Conservation (phyloP, 2,888 invertebrate species). For the Cephus nigrinus region DNA sequence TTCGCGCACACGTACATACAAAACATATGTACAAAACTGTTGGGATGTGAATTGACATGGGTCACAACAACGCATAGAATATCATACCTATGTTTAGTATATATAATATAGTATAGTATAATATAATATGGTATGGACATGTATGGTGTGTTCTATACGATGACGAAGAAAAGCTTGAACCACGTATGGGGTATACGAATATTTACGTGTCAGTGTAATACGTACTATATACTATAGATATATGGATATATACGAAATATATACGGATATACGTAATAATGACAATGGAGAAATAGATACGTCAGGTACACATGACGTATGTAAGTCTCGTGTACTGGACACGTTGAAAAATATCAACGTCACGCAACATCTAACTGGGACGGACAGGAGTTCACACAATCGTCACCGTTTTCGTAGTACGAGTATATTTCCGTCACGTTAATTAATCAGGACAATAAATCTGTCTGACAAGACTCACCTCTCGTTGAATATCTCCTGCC, state of each 20-base stretch:
- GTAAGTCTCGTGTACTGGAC: slow-evolving; percentile 9
- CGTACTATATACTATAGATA: background rate
- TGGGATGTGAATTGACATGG: slow-evolving; percentile 76
- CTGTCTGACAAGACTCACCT: slow-evolving; percentile 76
- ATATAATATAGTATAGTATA: slow-evolving; percentile 21
- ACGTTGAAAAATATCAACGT: slow-evolving; percentile 30
- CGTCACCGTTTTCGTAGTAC: slow-evolving; percentile 17
- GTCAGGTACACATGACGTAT: background rate
- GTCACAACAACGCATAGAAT: slow-evolving; percentile 82
- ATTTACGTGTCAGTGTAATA: background rate
- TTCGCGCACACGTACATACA: slow-evolving; percentile 66
- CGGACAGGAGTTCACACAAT: slow-evolving; percentile 41
- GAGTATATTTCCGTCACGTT: background rate
- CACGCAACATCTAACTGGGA: slow-evolving; percentile 58
- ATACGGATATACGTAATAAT: background rate
- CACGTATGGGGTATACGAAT: background rate
- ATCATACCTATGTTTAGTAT: slow-evolving; percentile 36
- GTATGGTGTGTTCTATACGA: no score
- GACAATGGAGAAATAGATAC: no score
- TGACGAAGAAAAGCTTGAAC: no score
- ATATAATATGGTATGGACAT: no score
- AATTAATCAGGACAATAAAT: background rate
- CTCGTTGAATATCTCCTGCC: slow-evolving; percentile 95
- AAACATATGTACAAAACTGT: slow-evolving; percentile 65
- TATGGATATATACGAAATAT: slow-evolving; percentile 9